Evolutionary conservation across 1,140 invertebrate genomes (phyloP).

Genomic region (Formica exsecta): DNA sequence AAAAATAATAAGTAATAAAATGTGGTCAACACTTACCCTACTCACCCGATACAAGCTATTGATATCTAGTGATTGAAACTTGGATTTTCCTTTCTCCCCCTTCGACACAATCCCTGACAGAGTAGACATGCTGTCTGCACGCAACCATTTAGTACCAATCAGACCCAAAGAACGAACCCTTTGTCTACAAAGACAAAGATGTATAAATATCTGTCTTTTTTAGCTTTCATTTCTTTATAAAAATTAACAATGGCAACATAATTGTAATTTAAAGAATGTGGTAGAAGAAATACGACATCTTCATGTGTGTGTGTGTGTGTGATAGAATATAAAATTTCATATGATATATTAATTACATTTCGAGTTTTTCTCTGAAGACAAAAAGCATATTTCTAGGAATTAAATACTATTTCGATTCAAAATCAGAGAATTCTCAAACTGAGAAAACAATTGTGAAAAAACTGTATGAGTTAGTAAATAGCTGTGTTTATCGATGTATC

Average conservation of each 20-base stretch:
- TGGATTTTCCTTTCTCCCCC: conserved; percentile 97
- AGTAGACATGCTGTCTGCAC: conserved; percentile 96
- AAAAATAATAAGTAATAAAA: conserved; percentile 53
- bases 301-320: background rate
- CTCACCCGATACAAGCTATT: conserved; percentile 97
- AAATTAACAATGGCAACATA: background rate
- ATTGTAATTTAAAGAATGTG: conserved; percentile 8
- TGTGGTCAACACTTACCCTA: conserved; percentile 90
- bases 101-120: conserved; percentile 92
- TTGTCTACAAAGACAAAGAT: conserved; percentile 88
- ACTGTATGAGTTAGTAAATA: background rate
- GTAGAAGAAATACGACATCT: background rate
- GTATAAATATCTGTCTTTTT: background rate
- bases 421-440: too few species aligned
- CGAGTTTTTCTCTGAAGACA: too few species aligned
- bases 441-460: too few species aligned
- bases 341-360: background rate
- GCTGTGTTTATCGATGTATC: too few species aligned
- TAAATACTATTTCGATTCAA: too few species aligned
- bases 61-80: conserved; percentile 98
- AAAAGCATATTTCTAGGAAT: too few species aligned
- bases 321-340: background rate
- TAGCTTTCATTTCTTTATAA: background rate
- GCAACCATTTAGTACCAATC: conserved; percentile 93
- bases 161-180: conserved; percentile 93